Conservation (phyloP, 2,113 vertebrate genomes). For the Pelobates fuscus region DNA sequence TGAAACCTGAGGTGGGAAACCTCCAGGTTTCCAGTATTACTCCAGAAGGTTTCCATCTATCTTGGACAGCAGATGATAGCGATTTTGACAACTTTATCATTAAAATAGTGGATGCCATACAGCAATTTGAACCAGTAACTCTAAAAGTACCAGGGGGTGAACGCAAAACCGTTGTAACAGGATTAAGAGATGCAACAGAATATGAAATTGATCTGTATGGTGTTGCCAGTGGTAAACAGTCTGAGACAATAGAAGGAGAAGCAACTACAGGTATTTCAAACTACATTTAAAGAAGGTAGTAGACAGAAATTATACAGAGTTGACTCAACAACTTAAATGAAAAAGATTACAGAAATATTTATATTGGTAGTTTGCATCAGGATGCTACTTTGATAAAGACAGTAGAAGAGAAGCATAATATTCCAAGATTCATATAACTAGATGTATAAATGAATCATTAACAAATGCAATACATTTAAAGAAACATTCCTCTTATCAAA, state of each 20-base stretch:
- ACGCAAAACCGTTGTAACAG: slow-evolving; percentile 73
- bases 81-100: slow-evolving; percentile 89
- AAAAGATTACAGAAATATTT: too few species aligned
- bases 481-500: too few species aligned
- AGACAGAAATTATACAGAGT: too few species aligned
- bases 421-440: too few species aligned
- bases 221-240: slow-evolving; percentile 77
- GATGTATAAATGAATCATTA: too few species aligned
- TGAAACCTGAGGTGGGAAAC: slow-evolving; percentile 87
- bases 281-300: too few species aligned
- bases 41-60: too few species aligned
- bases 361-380: too few species aligned
- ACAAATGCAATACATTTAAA: too few species aligned
- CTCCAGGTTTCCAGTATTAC: slow-evolving; percentile 82
- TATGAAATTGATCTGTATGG: slow-evolving; percentile 88
- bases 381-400: too few species aligned
- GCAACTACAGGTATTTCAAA: slow-evolving; percentile 88
- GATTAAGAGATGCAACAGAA: slow-evolving; percentile 82
- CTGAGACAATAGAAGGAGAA: slow-evolving; percentile 76
- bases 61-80: slow-evolving; percentile 87
- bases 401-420: too few species aligned
- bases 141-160: slow-evolving; percentile 77
- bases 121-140: slow-evolving; percentile 72
- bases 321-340: too few species aligned
- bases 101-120: slow-evolving; percentile 76